Percentiles rank a stretch among this genome's conserved stretches.
Conservation (phyloP, 2,888 invertebrate genomes). For the Serrognathus titanus region DNA sequence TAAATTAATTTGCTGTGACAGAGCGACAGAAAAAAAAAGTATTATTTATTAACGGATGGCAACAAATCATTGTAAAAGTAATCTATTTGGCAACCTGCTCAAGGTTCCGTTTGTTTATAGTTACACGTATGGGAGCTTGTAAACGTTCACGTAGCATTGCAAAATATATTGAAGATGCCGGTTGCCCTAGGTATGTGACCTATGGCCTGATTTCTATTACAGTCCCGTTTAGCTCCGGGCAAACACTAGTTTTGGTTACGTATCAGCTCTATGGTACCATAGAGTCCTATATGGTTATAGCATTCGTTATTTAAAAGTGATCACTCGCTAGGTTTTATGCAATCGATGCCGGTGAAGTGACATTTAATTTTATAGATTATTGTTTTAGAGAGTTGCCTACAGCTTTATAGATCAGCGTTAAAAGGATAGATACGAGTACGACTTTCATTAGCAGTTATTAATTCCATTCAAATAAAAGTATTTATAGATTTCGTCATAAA, state of each 20-base stretch:
- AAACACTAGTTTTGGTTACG: conserved; percentile 7
- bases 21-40: too few species aligned
- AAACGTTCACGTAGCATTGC: conserved; percentile 22
- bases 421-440: too few species aligned
- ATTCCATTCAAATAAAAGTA: too few species aligned
- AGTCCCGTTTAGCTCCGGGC: conserved; percentile 36
- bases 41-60: too few species aligned
- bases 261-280: neutral
- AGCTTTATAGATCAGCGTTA: neutral
- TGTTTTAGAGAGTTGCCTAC: neutral
- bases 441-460: too few species aligned
- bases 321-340: neutral
- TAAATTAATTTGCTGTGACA: too few species aligned
- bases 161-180: conserved; percentile 30
- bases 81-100: neutral
- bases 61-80: neutral
- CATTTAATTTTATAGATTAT: neutral
- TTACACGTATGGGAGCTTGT: conserved; percentile 6
- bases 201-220: conserved; percentile 47
- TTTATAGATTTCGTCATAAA: too few species aligned
- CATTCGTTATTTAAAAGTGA: neutral
- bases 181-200: conserved; percentile 43
- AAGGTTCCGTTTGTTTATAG: neutral
- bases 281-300: conserved; percentile 1
- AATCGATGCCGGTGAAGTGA: neutral